These are phyloP conservation scores for Hyperoodon ampullatus DNA, from an alignment of 2,113 vertebrate species.

Conservation along the genomic window DNA sequence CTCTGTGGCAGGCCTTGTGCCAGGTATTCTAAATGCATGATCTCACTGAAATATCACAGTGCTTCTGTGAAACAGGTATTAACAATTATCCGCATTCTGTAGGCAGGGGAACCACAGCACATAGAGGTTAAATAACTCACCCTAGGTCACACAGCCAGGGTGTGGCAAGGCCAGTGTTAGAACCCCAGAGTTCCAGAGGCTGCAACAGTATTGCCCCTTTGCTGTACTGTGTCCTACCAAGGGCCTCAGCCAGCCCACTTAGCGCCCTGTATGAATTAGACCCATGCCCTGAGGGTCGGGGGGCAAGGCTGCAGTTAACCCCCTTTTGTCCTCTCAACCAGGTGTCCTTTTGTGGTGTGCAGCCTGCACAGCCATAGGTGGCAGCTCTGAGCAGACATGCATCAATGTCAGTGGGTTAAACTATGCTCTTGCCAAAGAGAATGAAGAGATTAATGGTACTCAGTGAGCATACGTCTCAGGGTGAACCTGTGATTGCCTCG, in stretches of 20 bases:
- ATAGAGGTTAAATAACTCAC: not conserved
- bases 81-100: not conserved
- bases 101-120: not conserved
- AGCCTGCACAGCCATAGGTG: not conserved
- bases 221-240: not conserved
- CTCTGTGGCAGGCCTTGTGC: not conserved
- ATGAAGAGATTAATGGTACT: not conserved
- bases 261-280: not conserved
- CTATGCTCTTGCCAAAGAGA: not conserved
- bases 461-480: not conserved
- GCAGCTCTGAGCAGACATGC: not conserved
- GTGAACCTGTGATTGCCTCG: not conserved
- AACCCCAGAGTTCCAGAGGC: not conserved
- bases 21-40: not conserved
- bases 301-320: not conserved
- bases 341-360: not conserved
- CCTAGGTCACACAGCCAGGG: not conserved
- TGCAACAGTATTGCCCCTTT: not conserved
- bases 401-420: not conserved
- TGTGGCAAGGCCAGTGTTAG: not conserved
- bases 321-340: not conserved
- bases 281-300: not conserved
- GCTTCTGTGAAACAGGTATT: not conserved
- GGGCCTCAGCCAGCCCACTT: not conserved
- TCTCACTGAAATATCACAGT: not conserved